phyloP scores from a whole-genome alignment of 2,797 vertebrate genomes.

The Esox lucius region DNA sequence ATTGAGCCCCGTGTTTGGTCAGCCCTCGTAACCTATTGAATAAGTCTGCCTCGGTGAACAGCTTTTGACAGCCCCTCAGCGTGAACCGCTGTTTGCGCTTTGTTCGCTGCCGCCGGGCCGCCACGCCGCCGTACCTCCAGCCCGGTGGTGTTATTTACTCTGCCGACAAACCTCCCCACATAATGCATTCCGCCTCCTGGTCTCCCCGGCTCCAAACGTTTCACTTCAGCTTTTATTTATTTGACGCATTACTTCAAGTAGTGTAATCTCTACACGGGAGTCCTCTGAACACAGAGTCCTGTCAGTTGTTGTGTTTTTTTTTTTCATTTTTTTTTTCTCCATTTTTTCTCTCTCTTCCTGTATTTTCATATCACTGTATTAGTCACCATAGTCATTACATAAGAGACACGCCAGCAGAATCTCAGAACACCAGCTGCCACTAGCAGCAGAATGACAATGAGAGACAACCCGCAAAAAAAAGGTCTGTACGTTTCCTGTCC shows the following conservation, averaged over 20 bases:
- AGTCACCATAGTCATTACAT: conserved; percentile 69
- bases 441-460: conserved; percentile 66
- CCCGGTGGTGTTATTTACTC: conserved; percentile 27
- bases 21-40: conserved; percentile 17
- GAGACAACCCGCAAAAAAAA: conserved; percentile 34
- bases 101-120: conserved; percentile 8
- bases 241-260: conserved; percentile 48
- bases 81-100: conserved; percentile 6
- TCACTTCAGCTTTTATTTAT: conserved; percentile 54
- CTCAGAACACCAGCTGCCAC: conserved; percentile 64
- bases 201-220: conserved; percentile 27
- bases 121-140: conserved; percentile 12
- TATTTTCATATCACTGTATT: conserved; percentile 58
- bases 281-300: conserved; percentile 44
- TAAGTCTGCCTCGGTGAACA: conserved; percentile 3
- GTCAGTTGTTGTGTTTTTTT: conserved; percentile 1
- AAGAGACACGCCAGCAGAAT: conserved; percentile 63
- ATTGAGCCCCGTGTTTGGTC: conserved; percentile 4
- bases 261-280: conserved; percentile 35
- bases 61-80: conserved; percentile 17
- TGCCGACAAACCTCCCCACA: conserved; percentile 21
- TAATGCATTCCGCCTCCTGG: conserved; percentile 35
- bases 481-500: conserved; percentile 27
- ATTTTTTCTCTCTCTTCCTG: neutral
- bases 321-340: neutral